Conservation (phyloP, 2,113 vertebrate species). For the Sciurus niger region DNA sequence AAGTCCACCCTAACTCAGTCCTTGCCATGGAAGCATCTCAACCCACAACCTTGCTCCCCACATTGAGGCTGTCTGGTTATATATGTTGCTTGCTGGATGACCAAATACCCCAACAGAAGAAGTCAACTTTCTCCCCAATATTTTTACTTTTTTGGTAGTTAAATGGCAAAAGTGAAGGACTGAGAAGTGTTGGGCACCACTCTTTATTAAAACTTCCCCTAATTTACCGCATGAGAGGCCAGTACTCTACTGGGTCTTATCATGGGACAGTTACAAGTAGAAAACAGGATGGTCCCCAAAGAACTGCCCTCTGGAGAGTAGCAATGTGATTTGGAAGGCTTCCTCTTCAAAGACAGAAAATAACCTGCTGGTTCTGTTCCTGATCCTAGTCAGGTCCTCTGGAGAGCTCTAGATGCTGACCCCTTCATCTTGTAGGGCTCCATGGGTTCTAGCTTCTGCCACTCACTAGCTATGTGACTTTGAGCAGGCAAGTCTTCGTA, state of each 20-base stretch:
- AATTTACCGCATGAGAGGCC: background rate
- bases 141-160: background rate
- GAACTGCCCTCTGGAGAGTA: background rate
- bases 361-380: background rate
- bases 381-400: background rate
- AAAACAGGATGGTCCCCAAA: constrained; percentile 25
- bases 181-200: background rate
- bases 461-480: constrained; percentile 8
- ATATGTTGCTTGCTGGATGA: background rate
- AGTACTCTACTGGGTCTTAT: background rate
- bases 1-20: background rate
- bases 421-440: background rate
- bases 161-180: background rate
- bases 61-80: background rate
- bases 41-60: background rate
- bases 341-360: background rate
- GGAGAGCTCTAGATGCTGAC: background rate
- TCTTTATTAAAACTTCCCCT: background rate
- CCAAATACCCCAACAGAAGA: background rate
- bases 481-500: background rate
- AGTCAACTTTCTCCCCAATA: background rate
- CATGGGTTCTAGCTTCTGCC: background rate
- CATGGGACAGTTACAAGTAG: background rate
- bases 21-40: background rate
- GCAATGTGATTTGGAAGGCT: background rate